These are phyloP conservation scores for Cheracebus regulus DNA, from an alignment of 2,797 vertebrate species.

Conservation along the genomic window DNA sequence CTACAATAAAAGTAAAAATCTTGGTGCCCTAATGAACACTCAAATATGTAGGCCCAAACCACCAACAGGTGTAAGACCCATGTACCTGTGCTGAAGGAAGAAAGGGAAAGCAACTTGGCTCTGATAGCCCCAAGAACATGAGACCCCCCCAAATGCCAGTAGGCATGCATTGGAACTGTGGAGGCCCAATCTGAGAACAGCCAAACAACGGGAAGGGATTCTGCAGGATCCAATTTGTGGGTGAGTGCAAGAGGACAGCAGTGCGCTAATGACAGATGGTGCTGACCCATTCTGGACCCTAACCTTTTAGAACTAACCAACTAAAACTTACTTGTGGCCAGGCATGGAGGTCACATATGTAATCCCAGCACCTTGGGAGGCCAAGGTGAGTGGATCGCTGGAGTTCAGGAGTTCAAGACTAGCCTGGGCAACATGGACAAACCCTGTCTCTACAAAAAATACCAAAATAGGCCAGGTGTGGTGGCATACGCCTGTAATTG, in stretches of 20 bases:
- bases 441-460: too few relatives aligned
- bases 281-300: neutral
- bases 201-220: neutral
- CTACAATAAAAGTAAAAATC: neutral
- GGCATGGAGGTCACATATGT: too few relatives aligned
- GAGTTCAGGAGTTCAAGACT: too few relatives aligned
- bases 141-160: neutral
- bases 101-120: neutral
- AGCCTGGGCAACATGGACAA: too few relatives aligned
- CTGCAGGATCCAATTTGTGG: neutral
- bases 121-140: neutral
- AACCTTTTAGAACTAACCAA: neutral
- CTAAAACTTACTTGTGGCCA: neutral
- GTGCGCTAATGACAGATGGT: neutral
- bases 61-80: neutral
- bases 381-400: too few relatives aligned
- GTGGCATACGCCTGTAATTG: too few relatives aligned
- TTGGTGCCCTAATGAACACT: neutral
- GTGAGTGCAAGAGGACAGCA: neutral
- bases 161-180: neutral
- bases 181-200: neutral
- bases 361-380: too few relatives aligned
- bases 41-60: neutral
- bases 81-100: neutral
- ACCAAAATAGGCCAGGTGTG: too few relatives aligned